Evolutionary conservation across 2,888 invertebrate species (phyloP).

Genomic region (Actias luna): DNA sequence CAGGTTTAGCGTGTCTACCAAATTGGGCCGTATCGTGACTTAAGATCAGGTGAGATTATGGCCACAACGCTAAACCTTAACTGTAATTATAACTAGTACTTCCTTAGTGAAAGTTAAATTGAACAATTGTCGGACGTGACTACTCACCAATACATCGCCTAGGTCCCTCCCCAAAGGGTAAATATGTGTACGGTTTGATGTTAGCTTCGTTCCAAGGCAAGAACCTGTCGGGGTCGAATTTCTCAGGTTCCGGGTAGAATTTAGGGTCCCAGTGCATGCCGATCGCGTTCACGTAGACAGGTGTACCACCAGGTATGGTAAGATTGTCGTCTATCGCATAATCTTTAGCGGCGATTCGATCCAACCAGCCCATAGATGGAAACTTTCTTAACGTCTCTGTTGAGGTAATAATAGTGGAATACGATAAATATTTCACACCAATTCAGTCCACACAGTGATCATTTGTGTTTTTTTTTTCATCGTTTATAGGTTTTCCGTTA

Average conservation of each 20-base stretch:
- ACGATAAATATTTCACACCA: background rate
- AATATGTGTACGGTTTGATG: conserved; percentile 49
- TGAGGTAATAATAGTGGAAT: background rate
- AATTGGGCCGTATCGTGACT: too few relatives aligned
- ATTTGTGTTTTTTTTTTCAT: too few relatives aligned
- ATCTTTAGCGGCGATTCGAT: conserved; percentile 39
- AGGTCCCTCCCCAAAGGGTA: conserved; percentile 82
- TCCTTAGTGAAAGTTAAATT: background rate
- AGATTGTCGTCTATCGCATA: conserved; percentile 48
- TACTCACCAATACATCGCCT: conserved; percentile 81
- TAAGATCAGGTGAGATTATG: too few relatives aligned
- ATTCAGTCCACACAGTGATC: too few relatives aligned
- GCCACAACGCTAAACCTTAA: too few relatives aligned
- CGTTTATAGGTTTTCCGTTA: too few relatives aligned
- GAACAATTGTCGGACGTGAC: background rate
- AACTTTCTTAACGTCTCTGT: conserved; percentile 54
- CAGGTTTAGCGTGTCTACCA: too few relatives aligned
- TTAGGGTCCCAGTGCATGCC: conserved; percentile 63
- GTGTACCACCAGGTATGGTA: conserved; percentile 46
- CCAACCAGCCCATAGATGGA: conserved; percentile 54
- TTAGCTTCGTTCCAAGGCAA: conserved; percentile 76
- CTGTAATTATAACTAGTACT: background rate
- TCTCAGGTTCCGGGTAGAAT: conserved; percentile 74
- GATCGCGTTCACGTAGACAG: conserved; percentile 44
- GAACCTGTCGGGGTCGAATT: conserved; percentile 80